A percentile compares a stretch with the other conserved stretches of the same genome.
These are phyloP conservation scores for Mercenaria mercenaria DNA, from an alignment of 1,140 invertebrate genomes.

Conservation along the genomic window DNA sequence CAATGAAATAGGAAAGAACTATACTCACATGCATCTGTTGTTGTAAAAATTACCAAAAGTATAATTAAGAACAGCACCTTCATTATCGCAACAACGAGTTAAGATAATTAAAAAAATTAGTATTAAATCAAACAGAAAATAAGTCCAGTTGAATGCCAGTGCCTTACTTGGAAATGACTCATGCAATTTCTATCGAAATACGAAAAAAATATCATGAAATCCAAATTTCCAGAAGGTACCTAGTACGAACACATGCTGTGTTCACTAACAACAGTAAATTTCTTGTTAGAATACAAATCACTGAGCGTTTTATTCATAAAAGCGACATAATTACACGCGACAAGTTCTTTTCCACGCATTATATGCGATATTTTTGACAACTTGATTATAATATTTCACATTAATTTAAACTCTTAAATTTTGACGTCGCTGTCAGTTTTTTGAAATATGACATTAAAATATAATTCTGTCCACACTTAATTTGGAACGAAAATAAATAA, in stretches of 20 bases:
- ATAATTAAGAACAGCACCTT: neutral
- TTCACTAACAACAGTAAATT: neutral
- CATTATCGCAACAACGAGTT: neutral
- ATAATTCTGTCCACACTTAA: too few relatives aligned
- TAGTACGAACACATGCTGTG: too few relatives aligned
- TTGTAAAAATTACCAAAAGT: neutral
- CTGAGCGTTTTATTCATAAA: neutral
- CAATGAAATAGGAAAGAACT: neutral
- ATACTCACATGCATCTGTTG: neutral
- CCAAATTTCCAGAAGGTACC: neutral
- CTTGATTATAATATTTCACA: neutral
- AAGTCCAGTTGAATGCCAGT: neutral
- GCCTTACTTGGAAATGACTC: neutral
- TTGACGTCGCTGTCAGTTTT: too few relatives aligned
- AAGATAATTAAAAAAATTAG: neutral
- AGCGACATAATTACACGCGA: neutral
- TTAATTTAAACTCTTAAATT: too few relatives aligned
- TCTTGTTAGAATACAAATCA: neutral
- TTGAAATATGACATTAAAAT: too few relatives aligned
- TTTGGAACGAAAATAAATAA: too few relatives aligned
- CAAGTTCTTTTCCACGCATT: neutral
- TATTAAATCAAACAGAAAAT: neutral
- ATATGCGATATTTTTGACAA: neutral
- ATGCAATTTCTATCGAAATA: neutral
- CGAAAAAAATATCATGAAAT: neutral